Conservation (phyloP, 2,888 invertebrate species). For the Leptinotarsa haldemani region DNA sequence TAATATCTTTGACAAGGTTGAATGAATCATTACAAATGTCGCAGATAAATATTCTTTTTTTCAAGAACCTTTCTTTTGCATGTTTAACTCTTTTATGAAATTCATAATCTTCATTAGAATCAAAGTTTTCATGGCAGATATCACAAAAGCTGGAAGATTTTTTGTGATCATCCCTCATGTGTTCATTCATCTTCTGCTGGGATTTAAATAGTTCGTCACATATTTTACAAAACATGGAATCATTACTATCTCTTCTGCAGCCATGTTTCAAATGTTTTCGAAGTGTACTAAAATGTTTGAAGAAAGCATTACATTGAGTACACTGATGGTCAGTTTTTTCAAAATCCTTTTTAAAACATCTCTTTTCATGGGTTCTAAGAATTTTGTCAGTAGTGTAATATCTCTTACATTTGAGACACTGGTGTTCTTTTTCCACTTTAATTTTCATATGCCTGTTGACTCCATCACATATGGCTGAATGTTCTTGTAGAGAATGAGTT, state of each 20-base stretch:
- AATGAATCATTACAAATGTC: conserved; percentile 53
- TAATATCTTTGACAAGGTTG: conserved; percentile 49
- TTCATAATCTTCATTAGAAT: conserved; percentile 33
- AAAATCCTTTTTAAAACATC: conserved; percentile 35
- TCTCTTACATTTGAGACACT: conserved; percentile 45
- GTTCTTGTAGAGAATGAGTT: conserved; percentile 38
- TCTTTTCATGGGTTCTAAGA: conserved; percentile 47
- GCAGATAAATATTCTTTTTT: conserved; percentile 44
- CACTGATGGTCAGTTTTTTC: conserved; percentile 42
- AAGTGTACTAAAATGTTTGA: conserved; percentile 37
- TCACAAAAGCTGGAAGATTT: conserved; percentile 35
- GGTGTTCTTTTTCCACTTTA: conserved; percentile 28
- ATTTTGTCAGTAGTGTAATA: conserved; percentile 49
- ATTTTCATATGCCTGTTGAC: conserved; percentile 42
- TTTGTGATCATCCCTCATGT: conserved; percentile 38
- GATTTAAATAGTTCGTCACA: conserved; percentile 40
- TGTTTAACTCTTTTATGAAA: conserved; percentile 38
- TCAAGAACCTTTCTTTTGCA: conserved; percentile 23
- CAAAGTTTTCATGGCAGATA: conserved; percentile 37
- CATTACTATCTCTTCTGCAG: conserved; percentile 38
- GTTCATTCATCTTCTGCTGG: conserved; percentile 35
- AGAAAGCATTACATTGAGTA: conserved; percentile 39
- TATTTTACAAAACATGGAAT: conserved; percentile 38
- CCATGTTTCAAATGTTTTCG: conserved; percentile 38
- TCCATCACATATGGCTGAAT: conserved; percentile 39